Base-by-base conservation (phyloP, 92 coral and sea anemone genomes). In the Actinernus sp. region DNA sequence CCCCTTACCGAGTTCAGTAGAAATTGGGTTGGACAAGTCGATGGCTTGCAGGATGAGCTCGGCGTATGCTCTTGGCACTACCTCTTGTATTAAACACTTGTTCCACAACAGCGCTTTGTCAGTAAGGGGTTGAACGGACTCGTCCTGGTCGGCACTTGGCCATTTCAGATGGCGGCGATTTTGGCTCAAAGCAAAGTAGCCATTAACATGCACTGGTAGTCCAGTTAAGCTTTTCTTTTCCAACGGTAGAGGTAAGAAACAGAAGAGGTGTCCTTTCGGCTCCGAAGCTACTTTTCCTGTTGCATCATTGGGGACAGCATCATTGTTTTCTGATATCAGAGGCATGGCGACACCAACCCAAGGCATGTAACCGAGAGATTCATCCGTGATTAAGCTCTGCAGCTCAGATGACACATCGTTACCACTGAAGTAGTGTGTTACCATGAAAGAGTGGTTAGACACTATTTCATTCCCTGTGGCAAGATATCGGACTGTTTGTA, bases 341-440 rank as follows among this genome's bases (percentile, higher is more conserved):
- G 97, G 86, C 63, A 92, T 60, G 9, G 97, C 97, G 9, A 88
- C 84, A 43, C 97, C 93, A 0, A 92, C 91, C 67, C 81, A 72
- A 2, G 97, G 93, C 39, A 83, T 58, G 30, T 83, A 87, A 61
- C 88, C 69, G n/a, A 88, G 86, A 2, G 61, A 64, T 43, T 76
- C 60, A 14, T 74, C 88, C 19, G 32, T 56, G 38, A 49, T 62
- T 45, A 73, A 71, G 28, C n/a, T 63, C 46, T 56, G 67, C 65
- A 73, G 64, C 13, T 54, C 55, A 5, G 48, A 40, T n/a, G 93
- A 69, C n/a, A 81, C 39, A 2, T 57, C 14, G 8, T 51, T 74
- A 0, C 85, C 81, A 49, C 77, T 71, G 25, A 68, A 76, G 68
- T 68, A 81, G 34, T 69, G 63, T 3, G 93, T 81, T 13, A 87